These are phyloP conservation scores for Nannoperca obscura DNA, from an alignment of 2,797 vertebrate species.

Conservation along the genomic window DNA sequence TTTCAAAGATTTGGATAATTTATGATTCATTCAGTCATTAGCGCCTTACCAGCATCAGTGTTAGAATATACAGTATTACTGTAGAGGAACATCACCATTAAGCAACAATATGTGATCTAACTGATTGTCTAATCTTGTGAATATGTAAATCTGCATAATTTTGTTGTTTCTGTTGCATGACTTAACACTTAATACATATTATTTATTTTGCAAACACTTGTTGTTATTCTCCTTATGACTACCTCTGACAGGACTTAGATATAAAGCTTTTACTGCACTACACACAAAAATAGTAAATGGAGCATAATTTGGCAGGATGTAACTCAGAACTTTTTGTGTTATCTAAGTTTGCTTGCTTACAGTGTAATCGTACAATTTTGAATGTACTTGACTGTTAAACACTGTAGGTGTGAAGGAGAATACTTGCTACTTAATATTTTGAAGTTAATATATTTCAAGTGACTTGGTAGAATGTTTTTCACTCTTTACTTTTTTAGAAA, in stretches of 20 bases:
- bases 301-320: constrained; percentile 43
- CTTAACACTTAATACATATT: constrained; percentile 2
- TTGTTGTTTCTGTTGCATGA: constrained; percentile 32
- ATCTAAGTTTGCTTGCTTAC: constrained; percentile 42
- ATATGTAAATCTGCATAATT: constrained; percentile 21
- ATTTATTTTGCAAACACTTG: constrained; percentile 25
- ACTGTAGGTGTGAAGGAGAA: constrained; percentile 19
- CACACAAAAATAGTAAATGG: constrained; percentile 32
- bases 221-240: constrained; percentile 66
- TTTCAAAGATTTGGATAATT: constrained; percentile 14
- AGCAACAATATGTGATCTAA: constrained; percentile 8
- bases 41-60: constrained; percentile 13
- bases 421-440: constrained; percentile 40
- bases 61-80: constrained; percentile 20
- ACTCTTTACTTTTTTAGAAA: constrained; percentile 45
- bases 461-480: constrained; percentile 49
- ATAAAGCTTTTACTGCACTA: constrained; percentile 21
- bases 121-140: constrained; percentile 11
- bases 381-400: constrained; percentile 69
- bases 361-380: constrained; percentile 37
- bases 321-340: constrained; percentile 27
- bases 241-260: constrained; percentile 67
- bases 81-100: not conserved
- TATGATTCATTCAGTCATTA: not conserved
- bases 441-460: constrained; percentile 38